Evolutionary conservation across 2,113 vertebrate genomes (phyloP), one percentile per base, ranked within the genome.

Genomic region (Phycodurus eques): DNA sequence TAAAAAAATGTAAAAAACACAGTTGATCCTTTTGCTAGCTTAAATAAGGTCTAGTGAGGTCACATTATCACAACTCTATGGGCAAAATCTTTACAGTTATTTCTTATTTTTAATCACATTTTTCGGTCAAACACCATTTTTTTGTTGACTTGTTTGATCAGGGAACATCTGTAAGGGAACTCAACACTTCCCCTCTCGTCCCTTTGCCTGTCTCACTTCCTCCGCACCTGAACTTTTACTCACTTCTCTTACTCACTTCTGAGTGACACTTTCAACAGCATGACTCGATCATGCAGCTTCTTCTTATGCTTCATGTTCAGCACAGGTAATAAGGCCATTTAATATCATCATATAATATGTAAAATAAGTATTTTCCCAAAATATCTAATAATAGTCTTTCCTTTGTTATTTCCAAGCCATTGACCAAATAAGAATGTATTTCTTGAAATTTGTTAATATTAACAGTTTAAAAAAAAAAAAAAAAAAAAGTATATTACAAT

Each of bases 161-260:
- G 27, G 13, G 59, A 60, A 61, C 31, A 35, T 22, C 8, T 19
- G 31, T 35, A 56, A 56, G 63, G 82, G 88, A 89, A 88, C 74
- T 73, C 65, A 27, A 77, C 27, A 80, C 74, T 88, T 90, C 84
- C 63, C 39, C 65, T 66, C 68, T 8, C 22, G 33, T 69, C 31
- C 27, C 14, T 74, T 73, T 49, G 19, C 70, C 20, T 22, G 6
- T 66, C 2, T 49, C 2, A 83, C 80, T 87, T 90, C 87, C 82
- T 65, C 20, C 14, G 77, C 51, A 82, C 82, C 77, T 83, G 60
- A 35, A 61, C 12, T 67, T 62, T 59, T 15, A 44, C 22, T 47
- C 1, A 27, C 27, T 27, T 27, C 12, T 67, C 57, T 59, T 15
- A 44, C 22, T 47, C 64, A 17, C 31, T 5, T 42, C 13, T 35